phyloP scores from a whole-genome alignment of 2,797 vertebrate species.

The Pangasius larnaudii region DNA sequence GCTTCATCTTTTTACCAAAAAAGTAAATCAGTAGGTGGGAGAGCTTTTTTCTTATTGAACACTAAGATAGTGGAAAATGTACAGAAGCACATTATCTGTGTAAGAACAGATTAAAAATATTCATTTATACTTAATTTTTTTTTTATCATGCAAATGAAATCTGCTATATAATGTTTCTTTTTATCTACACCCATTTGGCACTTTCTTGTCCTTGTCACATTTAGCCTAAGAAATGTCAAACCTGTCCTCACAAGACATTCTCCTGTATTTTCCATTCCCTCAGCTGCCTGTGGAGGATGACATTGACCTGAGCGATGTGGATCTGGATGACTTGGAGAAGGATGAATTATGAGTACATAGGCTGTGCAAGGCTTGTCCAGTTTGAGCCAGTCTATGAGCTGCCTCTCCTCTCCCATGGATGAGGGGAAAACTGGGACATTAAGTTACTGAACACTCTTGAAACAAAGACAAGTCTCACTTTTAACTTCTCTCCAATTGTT shows the following conservation, averaged over 20 bases:
- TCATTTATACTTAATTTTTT: not conserved
- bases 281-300: conserved; percentile 95
- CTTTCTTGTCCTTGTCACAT: not conserved
- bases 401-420: conserved; percentile 78
- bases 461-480: conserved; percentile 67
- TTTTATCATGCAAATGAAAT: too few relatives aligned
- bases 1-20: not conserved
- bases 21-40: not conserved
- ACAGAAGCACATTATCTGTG: not conserved
- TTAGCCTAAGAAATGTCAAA: not conserved
- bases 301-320: conserved; percentile 93
- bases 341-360: conserved; percentile 86
- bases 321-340: conserved; percentile 86
- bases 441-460: conserved; percentile 73
- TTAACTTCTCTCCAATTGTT: conserved; percentile 61
- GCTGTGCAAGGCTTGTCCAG: conserved; percentile 56
- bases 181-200: too few relatives aligned
- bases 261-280: not conserved
- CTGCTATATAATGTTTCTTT: not conserved
- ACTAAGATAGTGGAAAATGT: not conserved
- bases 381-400: conserved; percentile 44
- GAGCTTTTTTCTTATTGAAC: not conserved
- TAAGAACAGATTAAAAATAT: not conserved
- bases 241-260: not conserved
- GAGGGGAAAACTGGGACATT: conserved; percentile 67